Percentiles rank a stretch among this genome's conserved stretches.
phyloP scores from a whole-genome alignment of 2,797 vertebrate genomes.

The Margarornis squamiger region DNA sequence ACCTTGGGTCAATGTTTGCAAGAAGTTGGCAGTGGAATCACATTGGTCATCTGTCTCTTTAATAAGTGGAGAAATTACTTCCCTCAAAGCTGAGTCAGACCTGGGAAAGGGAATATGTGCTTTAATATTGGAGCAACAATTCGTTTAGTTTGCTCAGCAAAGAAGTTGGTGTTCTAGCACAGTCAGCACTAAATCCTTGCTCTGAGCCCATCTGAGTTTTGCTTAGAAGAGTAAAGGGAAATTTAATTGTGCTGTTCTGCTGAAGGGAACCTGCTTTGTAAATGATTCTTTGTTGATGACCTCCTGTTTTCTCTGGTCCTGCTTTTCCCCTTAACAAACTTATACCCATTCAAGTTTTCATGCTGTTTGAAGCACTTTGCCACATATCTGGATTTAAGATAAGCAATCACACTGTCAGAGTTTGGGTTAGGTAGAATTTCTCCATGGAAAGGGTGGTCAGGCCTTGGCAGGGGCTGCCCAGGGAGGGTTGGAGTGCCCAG shows the following conservation, averaged over 20 bases:
- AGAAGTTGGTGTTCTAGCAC: neutral
- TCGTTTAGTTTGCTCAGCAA: constrained; percentile 29
- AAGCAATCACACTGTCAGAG: neutral
- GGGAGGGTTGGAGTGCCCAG: neutral
- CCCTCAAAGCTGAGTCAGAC: neutral
- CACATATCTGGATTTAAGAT: neutral
- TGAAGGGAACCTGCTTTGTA: neutral
- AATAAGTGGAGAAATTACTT: neutral
- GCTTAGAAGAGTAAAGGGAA: neutral
- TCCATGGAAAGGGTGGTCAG: accelerated
- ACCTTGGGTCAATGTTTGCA: neutral
- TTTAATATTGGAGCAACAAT: neutral
- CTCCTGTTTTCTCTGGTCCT: neutral
- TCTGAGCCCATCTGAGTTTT: neutral
- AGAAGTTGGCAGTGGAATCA: neutral
- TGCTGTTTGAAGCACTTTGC: neutral
- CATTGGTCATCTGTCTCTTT: neutral
- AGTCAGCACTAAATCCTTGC: constrained; percentile 6
- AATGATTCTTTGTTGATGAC: neutral
- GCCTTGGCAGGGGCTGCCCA: neutral
- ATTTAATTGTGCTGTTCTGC: neutral
- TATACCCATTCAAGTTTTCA: neutral
- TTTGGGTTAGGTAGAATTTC: neutral
- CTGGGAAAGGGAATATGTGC: neutral
- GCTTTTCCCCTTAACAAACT: neutral